These are phyloP conservation scores for Eilema griseolum DNA, from an alignment of 2,888 invertebrate species.

Conservation along the genomic window DNA sequence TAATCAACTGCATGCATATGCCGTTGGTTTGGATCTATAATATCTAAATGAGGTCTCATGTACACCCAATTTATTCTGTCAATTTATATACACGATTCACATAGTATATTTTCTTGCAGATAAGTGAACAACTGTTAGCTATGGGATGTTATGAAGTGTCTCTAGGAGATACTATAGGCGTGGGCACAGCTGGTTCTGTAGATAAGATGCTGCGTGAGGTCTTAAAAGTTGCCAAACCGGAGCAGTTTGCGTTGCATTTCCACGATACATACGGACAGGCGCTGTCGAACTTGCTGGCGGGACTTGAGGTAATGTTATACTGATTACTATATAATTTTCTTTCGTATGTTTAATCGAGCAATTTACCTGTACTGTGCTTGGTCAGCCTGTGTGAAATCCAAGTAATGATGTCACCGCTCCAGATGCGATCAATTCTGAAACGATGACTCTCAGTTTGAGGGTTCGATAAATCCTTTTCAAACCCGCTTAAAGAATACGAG, in stretches of 20 bases:
- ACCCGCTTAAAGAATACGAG: too few relatives aligned
- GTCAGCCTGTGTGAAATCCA: background rate
- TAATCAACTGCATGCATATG: too few relatives aligned
- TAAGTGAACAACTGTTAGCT: slow-evolving; percentile 89
- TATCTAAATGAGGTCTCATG: background rate
- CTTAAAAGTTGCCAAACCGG: slow-evolving; percentile 86
- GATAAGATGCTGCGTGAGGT: slow-evolving; percentile 92
- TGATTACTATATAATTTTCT: background rate
- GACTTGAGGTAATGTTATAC: slow-evolving; percentile 91
- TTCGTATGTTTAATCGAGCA: background rate
- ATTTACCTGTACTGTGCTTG: background rate
- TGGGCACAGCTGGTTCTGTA: slow-evolving; percentile 95
- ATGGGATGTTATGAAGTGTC: slow-evolving; percentile 99
- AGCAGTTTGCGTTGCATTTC: slow-evolving; percentile 96
- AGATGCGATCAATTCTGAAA: too few relatives aligned
- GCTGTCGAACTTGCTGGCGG: slow-evolving; percentile 95
- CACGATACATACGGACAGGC: slow-evolving; percentile 99
- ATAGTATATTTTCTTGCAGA: slow-evolving; percentile 55
- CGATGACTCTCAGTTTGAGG: too few relatives aligned
- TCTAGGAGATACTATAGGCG: slow-evolving; percentile 98
- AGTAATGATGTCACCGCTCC: too few relatives aligned
- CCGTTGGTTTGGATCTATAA: background rate
- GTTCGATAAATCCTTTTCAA: too few relatives aligned
- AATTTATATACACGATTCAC: background rate
- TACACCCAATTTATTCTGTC: background rate